phyloP scores from a whole-genome alignment of 92 coral and sea anemone genomes.

The Muricea muricata region DNA sequence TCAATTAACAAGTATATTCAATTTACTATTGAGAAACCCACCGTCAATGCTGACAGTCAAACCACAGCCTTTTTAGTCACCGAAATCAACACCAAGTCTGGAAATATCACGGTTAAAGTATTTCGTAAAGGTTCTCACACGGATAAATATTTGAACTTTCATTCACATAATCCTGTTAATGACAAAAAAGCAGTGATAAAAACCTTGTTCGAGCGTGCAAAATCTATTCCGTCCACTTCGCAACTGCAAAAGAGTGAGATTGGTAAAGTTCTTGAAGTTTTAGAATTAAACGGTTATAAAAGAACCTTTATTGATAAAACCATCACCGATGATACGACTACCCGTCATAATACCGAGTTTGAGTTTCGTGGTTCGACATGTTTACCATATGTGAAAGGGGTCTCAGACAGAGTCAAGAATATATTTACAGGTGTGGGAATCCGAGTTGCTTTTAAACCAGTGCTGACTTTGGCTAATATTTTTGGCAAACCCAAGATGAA shows the following conservation, averaged over 20 bases:
- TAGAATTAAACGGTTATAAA: neutral
- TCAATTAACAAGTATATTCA: constrained; percentile 17
- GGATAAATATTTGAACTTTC: neutral
- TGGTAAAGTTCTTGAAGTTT: neutral
- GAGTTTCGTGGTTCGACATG: neutral
- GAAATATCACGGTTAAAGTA: neutral
- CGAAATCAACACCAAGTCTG: too few relatives aligned
- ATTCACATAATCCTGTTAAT: neutral
- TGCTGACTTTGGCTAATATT: neutral
- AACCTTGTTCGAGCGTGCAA: neutral
- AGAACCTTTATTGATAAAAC: neutral
- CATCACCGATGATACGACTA: neutral
- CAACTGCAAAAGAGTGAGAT: neutral
- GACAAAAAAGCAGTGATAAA: neutral
- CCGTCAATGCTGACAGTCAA: neutral
- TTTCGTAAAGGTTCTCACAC: neutral
- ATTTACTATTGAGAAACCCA: constrained; percentile 20
- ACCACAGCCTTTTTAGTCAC: too few relatives aligned
- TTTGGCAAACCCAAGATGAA: too few relatives aligned
- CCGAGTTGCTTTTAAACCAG: neutral
- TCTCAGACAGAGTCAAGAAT: neutral
- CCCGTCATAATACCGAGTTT: neutral
- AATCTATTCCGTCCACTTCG: neutral
- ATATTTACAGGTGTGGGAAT: neutral
- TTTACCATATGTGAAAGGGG: neutral